Evolutionary conservation across 2,888 invertebrate species (phyloP).

Genomic region (Arge pagana): DNA sequence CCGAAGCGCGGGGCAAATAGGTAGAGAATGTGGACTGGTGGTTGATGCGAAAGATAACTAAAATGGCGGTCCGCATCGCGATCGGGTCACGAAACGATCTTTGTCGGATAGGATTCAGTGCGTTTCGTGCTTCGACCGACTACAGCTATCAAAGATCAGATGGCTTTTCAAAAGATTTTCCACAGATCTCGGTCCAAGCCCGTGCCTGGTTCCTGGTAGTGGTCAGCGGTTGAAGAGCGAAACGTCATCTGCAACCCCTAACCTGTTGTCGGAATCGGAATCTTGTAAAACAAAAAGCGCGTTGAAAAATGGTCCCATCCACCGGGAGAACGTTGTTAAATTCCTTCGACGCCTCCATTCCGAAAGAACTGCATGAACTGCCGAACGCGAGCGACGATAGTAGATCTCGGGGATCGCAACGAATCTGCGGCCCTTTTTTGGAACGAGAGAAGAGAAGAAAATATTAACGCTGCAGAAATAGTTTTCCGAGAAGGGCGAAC

Average conservation of each 20-base stretch:
- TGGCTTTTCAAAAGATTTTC: conserved; percentile 18
- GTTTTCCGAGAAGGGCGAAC: no score
- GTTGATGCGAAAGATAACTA: conserved; percentile 5
- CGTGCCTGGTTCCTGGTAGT: conserved; percentile 19
- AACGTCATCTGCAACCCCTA: conserved; percentile 26
- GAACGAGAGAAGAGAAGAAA: no score
- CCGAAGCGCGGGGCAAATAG: conserved; percentile 1
- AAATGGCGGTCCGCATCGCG: conserved; percentile 17
- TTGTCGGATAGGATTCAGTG: conserved; percentile 44
- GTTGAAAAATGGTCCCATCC: conserved; percentile 11
- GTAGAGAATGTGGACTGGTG: neutral
- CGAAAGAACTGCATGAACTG: no score
- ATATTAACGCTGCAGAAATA: no score
- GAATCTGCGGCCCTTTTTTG: no score
- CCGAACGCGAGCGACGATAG: no score
- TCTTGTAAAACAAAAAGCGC: conserved; percentile 25
- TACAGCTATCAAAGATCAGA: conserved; percentile 20
- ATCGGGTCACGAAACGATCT: conserved; percentile 36
- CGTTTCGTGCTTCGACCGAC: conserved; percentile 41
- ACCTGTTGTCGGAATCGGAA: conserved; percentile 32
- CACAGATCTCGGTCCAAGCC: conserved; percentile 8
- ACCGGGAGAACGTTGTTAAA: conserved; percentile 7
- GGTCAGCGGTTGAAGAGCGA: neutral
- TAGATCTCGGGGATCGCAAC: no score
- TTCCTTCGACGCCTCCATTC: no score